A percentile compares a stretch with the other conserved stretches of the same genome.
These are phyloP conservation scores for Gephyroberyx darwinii DNA, from an alignment of 2,797 vertebrate species.

Conservation along the genomic window DNA sequence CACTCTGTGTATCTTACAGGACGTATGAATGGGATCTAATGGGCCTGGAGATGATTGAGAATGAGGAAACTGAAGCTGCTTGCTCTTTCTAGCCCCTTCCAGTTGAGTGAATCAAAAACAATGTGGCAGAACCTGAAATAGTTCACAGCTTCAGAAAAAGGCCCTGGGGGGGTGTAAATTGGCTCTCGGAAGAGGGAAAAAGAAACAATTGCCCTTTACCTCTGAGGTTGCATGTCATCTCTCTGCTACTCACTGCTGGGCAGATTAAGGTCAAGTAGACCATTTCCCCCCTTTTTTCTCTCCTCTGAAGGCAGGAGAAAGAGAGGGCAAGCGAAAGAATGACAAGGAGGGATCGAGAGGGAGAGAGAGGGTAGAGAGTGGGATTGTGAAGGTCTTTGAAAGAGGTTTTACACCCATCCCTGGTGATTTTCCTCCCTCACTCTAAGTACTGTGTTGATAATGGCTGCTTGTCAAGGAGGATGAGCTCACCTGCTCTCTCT, in stretches of 20 bases:
- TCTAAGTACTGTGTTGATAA: constrained; percentile 76
- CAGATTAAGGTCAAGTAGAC: constrained; percentile 86
- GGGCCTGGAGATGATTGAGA: constrained; percentile 29
- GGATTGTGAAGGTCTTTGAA: constrained; percentile 81
- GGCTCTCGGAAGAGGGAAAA: constrained; percentile 76
- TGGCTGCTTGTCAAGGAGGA: constrained; percentile 76
- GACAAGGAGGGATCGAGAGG: constrained; percentile 68
- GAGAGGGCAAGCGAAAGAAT: constrained; percentile 64
- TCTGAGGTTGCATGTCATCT: constrained; percentile 84
- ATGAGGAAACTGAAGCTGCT: constrained; percentile 41
- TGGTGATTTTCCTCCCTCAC: constrained; percentile 68
- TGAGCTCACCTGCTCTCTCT: constrained; percentile 74
- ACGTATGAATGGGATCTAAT: constrained; percentile 42
- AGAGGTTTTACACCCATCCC: constrained; percentile 80
- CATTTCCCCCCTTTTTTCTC: constrained; percentile 51
- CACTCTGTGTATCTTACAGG: background rate
- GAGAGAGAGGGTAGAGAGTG: constrained; percentile 66
- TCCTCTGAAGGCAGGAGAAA: constrained; percentile 59
- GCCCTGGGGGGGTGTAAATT: constrained; percentile 75
- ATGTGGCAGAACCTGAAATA: constrained; percentile 71
- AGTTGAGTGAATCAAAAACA: constrained; percentile 66
- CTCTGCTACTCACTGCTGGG: constrained; percentile 79
- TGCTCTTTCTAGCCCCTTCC: constrained; percentile 56
- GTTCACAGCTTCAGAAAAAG: constrained; percentile 70
- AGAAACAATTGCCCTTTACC: constrained; percentile 84